Evolutionary conservation across 2,797 vertebrate genomes (phyloP), one percentile per base, ranked within the genome.

Genomic region (Squalus acanthias): DNA sequence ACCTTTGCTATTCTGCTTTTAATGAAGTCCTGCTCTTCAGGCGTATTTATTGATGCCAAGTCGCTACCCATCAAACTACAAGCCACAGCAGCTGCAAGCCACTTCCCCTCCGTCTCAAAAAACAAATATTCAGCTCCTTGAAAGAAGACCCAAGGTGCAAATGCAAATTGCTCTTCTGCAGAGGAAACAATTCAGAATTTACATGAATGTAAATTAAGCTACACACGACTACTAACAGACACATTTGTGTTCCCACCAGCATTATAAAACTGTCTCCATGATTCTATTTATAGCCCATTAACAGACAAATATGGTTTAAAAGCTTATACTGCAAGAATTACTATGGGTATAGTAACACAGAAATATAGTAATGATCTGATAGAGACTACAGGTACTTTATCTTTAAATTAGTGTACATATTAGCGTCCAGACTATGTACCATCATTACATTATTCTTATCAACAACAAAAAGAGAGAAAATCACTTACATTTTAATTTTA

Each of bases 71-170:
- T 98, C 98, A 99, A 99, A 97, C 97, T 97, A 97, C 99, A 99
- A 96, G 98, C 98, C 96, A 99, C 98, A 96, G 98, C 97, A 95
- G 98, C 98, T 0, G 97, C 87, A 0, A 97, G 97, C 99, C 99
- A 99, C 74, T 98, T 97, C 0, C 98, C 98, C 0, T 97, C 97
- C 96, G 97, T 97, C 96, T 97, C 98, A n/a, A 98, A 97, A 97
- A 99, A 97, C 96, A 98, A 98, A 96, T 99, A 99, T 97, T 99
- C 99, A 0, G 98, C 98, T 89, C 98, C 98, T 29, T 97, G 98
- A 97, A 98, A 98, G 97, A 99, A 99, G 79, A 98, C 97, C 99
- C 99, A 99, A 0, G 98, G 98, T 29, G 98, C 98, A 74, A 95
- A 50, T 29, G 69, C 69, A 74, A 57, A 57, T 67, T 95, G 69